Percentiles rank a stretch among this genome's conserved stretches.
Conservation (phyloP, 2,888 invertebrate genomes). For the Chrysolina haemoptera region DNA sequence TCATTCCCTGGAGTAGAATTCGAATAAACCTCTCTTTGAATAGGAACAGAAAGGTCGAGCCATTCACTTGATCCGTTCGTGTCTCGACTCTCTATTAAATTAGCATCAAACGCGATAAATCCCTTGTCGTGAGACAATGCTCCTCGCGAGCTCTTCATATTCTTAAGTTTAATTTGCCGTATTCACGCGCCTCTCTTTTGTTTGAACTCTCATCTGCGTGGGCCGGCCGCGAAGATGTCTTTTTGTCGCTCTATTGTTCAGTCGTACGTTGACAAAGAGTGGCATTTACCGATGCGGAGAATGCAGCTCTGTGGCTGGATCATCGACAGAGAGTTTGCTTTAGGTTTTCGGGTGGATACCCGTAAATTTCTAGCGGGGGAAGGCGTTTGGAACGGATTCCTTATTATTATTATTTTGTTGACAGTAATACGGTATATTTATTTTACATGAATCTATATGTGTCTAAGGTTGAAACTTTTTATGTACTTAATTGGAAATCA, state of each 20-base stretch:
- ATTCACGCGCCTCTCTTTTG: slow-evolving; percentile 2
- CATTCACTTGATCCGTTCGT: slow-evolving; percentile 12
- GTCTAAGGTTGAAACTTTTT: too few relatives aligned
- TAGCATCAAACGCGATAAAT: slow-evolving; percentile 30
- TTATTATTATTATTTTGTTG: too few relatives aligned
- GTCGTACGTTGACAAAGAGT: slow-evolving; percentile 27
- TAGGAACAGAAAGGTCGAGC: background rate
- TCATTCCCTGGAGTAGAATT: background rate
- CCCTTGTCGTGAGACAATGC: slow-evolving; percentile 25
- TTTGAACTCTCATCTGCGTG: slow-evolving; percentile 7
- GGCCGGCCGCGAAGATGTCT: slow-evolving; percentile 8
- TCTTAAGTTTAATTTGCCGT: slow-evolving; percentile 22
- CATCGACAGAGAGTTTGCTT: slow-evolving; percentile 1
- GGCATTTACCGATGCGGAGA: slow-evolving; percentile 22
- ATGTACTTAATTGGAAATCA: too few relatives aligned
- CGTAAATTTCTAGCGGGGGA: background rate
- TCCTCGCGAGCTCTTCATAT: slow-evolving; percentile 18
- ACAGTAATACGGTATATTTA: too few relatives aligned
- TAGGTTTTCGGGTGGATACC: slow-evolving; percentile 1
- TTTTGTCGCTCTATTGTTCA: slow-evolving; percentile 18
- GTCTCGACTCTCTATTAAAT: slow-evolving; percentile 25
- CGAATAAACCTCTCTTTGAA: background rate
- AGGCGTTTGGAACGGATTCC: too few relatives aligned
- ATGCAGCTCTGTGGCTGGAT: slow-evolving; percentile 14
- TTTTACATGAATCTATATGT: too few relatives aligned